Conservation (phyloP, 2,797 vertebrate species). For the Oreonectes daqikongensis region DNA sequence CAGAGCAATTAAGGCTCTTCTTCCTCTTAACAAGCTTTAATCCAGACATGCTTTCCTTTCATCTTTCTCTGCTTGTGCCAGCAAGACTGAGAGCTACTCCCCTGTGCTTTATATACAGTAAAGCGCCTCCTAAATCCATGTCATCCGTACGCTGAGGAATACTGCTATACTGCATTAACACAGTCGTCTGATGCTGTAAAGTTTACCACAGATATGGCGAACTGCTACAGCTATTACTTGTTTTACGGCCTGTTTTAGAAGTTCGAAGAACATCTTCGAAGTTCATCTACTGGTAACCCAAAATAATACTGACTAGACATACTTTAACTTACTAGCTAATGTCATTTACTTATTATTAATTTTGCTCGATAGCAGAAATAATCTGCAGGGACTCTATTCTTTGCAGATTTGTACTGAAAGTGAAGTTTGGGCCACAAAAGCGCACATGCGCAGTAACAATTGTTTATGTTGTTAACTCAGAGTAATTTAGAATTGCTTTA, state of each 20-base stretch:
- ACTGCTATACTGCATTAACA: conserved; percentile 23
- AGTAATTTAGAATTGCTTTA: too few relatives aligned
- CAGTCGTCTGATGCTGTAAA: conserved; percentile 14
- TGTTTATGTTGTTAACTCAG: too few relatives aligned
- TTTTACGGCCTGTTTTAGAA: conserved; percentile 1
- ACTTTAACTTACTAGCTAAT: too few relatives aligned
- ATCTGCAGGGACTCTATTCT: too few relatives aligned
- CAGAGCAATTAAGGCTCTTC: conserved; percentile 75
- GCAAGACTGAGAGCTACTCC: conserved; percentile 62
- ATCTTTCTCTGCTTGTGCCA: conserved; percentile 69
- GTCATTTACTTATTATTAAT: too few relatives aligned
- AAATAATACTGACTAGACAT: too few relatives aligned
- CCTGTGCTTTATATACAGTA: conserved; percentile 51
- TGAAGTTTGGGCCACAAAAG: too few relatives aligned
- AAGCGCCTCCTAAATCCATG: conserved; percentile 46
- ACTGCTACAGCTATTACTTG: conserved; percentile 6
- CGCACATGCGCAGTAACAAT: too few relatives aligned
- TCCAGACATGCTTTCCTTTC: conserved; percentile 79
- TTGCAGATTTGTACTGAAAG: too few relatives aligned
- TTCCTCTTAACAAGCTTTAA: conserved; percentile 76
- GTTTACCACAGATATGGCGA: conserved; percentile 3
- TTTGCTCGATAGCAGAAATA: too few relatives aligned
- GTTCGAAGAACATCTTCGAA: too few relatives aligned
- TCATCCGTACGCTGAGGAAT: conserved; percentile 20
- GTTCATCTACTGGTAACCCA: too few relatives aligned